These are phyloP conservation scores for Andricus quercusramuli DNA, from an alignment of 2,888 invertebrate genomes.

Conservation along the genomic window DNA sequence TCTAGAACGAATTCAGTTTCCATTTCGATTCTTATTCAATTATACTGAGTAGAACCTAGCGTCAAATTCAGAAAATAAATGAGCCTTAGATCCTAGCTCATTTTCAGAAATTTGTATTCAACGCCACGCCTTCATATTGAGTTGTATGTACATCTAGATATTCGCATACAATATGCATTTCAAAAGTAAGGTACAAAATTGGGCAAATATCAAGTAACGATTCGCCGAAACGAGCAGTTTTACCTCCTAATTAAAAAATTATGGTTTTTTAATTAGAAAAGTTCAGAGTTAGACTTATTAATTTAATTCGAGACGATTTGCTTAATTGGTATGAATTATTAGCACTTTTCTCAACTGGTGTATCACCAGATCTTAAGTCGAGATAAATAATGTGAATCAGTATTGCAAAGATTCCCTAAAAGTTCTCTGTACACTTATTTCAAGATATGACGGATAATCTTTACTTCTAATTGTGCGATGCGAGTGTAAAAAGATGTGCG, in stretches of 20 bases:
- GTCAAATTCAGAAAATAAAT: too few species aligned
- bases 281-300: neutral
- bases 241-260: neutral
- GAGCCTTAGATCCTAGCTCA: too few species aligned
- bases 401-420: conserved; percentile 18
- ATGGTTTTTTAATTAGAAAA: neutral
- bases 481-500: conserved; percentile 6
- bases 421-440: conserved; percentile 31
- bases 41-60: neutral
- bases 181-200: neutral
- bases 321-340: neutral
- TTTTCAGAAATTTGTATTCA: too few species aligned
- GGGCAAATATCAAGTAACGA: conserved; percentile 11
- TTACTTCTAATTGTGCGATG: conserved; percentile 21
- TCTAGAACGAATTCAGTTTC: conserved; percentile 65
- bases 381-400: conserved; percentile 24
- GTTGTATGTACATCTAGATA: neutral
- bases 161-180: neutral
- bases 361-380: neutral
- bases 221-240: conserved; percentile 37
- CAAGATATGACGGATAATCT: conserved; percentile 31
- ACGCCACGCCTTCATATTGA: neutral
- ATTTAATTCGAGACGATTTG: neutral
- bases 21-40: conserved; percentile 25
- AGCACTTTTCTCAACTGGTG: neutral